Evolutionary conservation across 92 coral and sea anemone species (phyloP).

Genomic region (Scolanthus callimorphus): DNA sequence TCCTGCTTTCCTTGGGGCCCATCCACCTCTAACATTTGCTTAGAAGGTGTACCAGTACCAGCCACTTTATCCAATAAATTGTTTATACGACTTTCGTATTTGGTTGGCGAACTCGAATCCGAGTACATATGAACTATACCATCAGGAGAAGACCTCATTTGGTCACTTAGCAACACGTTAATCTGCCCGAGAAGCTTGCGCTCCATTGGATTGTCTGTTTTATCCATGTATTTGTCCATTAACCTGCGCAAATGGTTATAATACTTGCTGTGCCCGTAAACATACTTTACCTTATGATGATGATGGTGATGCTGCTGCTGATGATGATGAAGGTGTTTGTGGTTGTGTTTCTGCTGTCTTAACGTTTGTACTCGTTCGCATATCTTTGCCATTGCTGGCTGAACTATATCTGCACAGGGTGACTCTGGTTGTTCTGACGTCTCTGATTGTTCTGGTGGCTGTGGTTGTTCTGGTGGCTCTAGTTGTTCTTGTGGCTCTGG

Average conservation of each 20-base stretch:
- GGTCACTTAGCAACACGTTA: constrained; percentile 43
- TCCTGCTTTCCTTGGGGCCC: not conserved
- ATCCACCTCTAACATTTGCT: not conserved
- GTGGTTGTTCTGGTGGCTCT: no score
- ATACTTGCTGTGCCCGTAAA: constrained; percentile 16
- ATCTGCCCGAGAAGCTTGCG: constrained; percentile 12
- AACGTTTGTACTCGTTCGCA: constrained; percentile 11
- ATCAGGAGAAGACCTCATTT: constrained; percentile 59
- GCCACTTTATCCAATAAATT: constrained; percentile 36
- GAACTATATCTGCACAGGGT: constrained; percentile 10
- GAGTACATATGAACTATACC: constrained; percentile 70
- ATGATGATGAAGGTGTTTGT: constrained; percentile 8
- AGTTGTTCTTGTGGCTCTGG: not conserved
- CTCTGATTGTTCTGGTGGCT: no score
- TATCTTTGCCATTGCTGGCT: constrained; percentile 17
- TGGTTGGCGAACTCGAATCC: constrained; percentile 44
- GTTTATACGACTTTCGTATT: constrained; percentile 49
- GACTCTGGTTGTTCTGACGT: not conserved
- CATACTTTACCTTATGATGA: not conserved
- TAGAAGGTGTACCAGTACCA: constrained; percentile 11
- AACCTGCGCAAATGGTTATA: constrained; percentile 20
- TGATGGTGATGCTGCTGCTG: constrained; percentile 22
- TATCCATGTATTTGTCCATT: constrained; percentile 25
- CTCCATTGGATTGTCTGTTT: constrained; percentile 6
- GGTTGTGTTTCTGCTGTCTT: not conserved